Evolutionary conservation across 2,888 invertebrate genomes (phyloP), one percentile per base, ranked within the genome.

Genomic region (Drosophila kambysellisi): DNA sequence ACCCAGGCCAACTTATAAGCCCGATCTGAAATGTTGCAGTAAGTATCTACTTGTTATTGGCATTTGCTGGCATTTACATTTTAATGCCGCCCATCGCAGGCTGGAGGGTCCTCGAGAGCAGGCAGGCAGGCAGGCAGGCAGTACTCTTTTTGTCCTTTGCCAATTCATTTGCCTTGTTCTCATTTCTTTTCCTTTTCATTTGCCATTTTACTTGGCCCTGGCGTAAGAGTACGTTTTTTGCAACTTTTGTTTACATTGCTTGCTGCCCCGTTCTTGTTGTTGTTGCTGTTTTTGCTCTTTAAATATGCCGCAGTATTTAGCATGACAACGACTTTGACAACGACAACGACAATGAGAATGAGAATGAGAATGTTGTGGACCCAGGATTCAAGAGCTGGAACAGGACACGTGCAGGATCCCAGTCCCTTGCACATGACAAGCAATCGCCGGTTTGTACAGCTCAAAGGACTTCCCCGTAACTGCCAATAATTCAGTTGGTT

Each of bases 241-340:
- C 62, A 81, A 74, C 70, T 80, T 81, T 43, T 79, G 77, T 70
- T 71, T 74, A 71, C 77, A 71, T 71, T 82, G 71, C 72, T 73
- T 75, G 76, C 61, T 76, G 74, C 25, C 62, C 59, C 32, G n/a
- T 29, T 25, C 2, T 25, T 25, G 25, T 25, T 67, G 71, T 67
- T 80, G 70, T 64, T 81, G 67, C 74, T 77, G 62, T 71, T 81
- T 59, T 77, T 81, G 67, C 71, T 81, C 62, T 75, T 86, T 86
- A 86, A 79, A 86, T 83, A 84, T 89, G 84, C 82, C 81, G 81
- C 79, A 83, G 88, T 86, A 82, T 87, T 87, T 84, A 89, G 84
- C 89, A 86, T 87, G 84, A 81, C 82, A 85, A 86, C 84, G 77
- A 82, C 78, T 78, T 83, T 86, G 66, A 79, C 70, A 70, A 76